A percentile compares a stretch with the other conserved stretches of the same genome.
Evolutionary conservation across 2,797 vertebrate genomes (phyloP).

Genomic region (Xiphorhynchus erythropygius): DNA sequence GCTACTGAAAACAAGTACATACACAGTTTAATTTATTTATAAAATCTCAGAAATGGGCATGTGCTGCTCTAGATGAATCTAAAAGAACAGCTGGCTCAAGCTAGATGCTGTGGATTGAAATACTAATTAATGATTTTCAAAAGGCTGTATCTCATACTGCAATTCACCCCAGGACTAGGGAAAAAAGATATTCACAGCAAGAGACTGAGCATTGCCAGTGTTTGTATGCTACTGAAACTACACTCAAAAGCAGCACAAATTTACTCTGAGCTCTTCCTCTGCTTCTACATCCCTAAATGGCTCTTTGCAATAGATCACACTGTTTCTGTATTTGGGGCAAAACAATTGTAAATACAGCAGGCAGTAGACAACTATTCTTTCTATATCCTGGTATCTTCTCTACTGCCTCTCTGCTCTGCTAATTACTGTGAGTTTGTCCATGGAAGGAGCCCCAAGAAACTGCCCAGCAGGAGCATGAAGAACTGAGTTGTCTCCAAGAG

Average conservation of each 20-base stretch:
- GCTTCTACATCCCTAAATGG: background rate
- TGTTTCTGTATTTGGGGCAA: background rate
- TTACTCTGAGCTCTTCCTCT: background rate
- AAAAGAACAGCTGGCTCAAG: constrained; percentile 26
- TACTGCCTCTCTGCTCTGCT: background rate
- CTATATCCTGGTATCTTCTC: background rate
- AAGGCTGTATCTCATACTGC: constrained; percentile 4
- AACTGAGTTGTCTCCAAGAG: background rate
- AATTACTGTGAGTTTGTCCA: background rate
- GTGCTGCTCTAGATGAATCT: background rate
- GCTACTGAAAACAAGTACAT: background rate
- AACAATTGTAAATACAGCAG: background rate
- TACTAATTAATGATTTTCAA: constrained; percentile 50
- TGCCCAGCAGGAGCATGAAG: background rate
- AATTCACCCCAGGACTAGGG: constrained; percentile 1
- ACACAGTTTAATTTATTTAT: background rate
- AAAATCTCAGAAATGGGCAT: background rate
- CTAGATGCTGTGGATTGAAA: background rate
- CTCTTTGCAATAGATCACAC: background rate
- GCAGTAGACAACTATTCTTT: background rate
- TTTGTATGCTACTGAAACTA: background rate
- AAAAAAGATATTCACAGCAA: background rate
- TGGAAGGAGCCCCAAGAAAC: background rate
- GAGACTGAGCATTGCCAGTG: background rate
- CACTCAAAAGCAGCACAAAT: constrained; percentile 25